Conservation (phyloP, 2,888 invertebrate species). For the Lasioglossum marginatum region DNA sequence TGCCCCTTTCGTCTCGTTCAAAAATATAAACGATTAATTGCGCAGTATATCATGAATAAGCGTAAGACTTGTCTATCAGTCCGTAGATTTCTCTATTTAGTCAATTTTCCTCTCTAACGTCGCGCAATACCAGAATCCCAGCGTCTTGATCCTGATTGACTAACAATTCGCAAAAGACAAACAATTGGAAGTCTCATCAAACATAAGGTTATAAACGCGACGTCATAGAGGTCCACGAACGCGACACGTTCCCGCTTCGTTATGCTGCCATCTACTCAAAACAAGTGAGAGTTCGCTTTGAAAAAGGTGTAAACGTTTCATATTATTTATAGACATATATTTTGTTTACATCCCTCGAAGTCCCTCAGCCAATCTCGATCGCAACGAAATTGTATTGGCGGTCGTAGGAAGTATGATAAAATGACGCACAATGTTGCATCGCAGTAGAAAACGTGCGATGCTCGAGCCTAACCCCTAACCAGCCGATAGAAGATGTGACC, state of each 20-base stretch:
- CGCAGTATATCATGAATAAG: no score
- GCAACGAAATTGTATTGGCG: background rate
- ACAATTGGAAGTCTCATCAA: background rate
- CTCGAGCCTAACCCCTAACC: constrained; percentile 5
- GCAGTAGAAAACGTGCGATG: background rate
- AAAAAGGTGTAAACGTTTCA: background rate
- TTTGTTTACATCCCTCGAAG: background rate
- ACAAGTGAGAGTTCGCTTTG: background rate
- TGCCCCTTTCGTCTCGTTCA: no score
- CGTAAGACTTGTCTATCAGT: no score
- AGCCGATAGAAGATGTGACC: background rate
- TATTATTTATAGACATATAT: background rate
- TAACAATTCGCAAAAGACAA: background rate
- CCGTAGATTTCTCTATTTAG: no score
- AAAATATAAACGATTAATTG: no score
- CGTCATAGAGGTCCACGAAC: background rate
- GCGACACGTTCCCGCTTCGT: background rate
- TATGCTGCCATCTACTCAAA: constrained; percentile 4
- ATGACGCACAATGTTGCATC: background rate
- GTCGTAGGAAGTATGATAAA: background rate
- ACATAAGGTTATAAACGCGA: background rate
- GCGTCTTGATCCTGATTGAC: background rate
- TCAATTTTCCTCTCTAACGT: background rate
- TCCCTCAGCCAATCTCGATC: background rate
- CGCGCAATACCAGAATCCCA: background rate